Evolutionary conservation across 2,797 vertebrate genomes (phyloP).

Genomic region (Liasis olivaceus): DNA sequence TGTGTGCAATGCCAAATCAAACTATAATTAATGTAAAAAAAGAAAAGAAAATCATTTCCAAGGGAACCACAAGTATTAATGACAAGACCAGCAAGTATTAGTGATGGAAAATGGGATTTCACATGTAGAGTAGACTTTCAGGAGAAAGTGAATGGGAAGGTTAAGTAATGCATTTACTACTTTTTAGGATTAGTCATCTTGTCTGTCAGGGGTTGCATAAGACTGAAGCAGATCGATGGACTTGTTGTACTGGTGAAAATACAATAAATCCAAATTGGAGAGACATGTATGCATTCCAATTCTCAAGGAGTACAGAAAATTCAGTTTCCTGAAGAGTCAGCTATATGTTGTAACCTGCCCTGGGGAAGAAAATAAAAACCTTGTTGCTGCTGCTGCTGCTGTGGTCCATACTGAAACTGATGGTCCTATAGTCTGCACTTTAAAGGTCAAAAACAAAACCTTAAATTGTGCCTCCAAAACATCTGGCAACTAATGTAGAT

Average conservation of each 20-base stretch:
- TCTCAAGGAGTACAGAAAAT: background rate
- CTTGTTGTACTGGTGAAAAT: background rate
- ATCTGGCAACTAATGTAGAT: too few species aligned
- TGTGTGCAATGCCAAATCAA: background rate
- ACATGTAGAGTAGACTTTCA: conserved; percentile 28
- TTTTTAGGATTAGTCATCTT: conserved; percentile 23
- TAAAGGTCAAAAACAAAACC: too few species aligned
- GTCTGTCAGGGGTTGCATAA: background rate
- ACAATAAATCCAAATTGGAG: background rate
- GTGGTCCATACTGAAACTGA: too few species aligned
- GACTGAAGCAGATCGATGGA: background rate
- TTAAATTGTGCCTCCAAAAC: too few species aligned
- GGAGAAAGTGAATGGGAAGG: conserved; percentile 40
- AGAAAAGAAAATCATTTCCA: conserved; percentile 52
- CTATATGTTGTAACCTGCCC: too few species aligned
- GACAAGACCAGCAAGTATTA: conserved; percentile 47
- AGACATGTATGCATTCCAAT: too few species aligned
- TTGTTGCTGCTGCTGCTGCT: too few species aligned
- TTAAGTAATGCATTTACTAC: background rate
- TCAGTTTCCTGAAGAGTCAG: too few species aligned
- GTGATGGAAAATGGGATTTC: conserved; percentile 54
- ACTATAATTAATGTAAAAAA: conserved; percentile 42
- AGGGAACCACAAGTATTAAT: conserved; percentile 42
- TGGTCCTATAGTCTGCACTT: too few species aligned
- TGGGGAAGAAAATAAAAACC: background rate